These are phyloP conservation scores for Eulemur rufifrons DNA, from an alignment of 2,113 vertebrate genomes.

Conservation along the genomic window DNA sequence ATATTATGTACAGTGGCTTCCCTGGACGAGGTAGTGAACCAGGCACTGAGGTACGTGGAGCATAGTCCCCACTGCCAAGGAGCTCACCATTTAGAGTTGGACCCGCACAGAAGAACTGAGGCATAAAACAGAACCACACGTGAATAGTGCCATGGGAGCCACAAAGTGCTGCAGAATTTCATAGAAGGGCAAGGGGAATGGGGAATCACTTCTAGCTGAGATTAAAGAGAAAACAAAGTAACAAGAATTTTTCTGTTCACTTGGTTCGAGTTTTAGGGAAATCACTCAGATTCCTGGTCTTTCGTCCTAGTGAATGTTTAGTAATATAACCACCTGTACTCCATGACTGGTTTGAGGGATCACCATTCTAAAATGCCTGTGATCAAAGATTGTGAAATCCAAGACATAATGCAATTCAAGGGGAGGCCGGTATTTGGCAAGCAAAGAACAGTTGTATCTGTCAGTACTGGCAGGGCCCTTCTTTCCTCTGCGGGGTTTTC, in stretches of 20 bases:
- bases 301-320: slow-evolving; percentile 10
- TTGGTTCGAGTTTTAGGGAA: slow-evolving; percentile 30
- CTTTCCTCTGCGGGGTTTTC: background rate
- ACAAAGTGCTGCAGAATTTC: background rate
- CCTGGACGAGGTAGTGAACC: background rate
- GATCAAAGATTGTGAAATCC: slow-evolving; percentile 13
- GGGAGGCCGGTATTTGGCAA: background rate
- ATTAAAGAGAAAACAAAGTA: background rate
- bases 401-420: background rate
- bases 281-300: background rate
- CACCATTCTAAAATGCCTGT: background rate
- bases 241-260: background rate
- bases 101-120: background rate
- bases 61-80: background rate
- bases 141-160: background rate
- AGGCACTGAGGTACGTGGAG: background rate
- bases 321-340: background rate
- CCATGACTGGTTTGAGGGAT: background rate
- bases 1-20: background rate
- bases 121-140: background rate
- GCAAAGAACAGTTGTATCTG: background rate
- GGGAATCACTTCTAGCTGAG: background rate
- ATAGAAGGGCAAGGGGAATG: background rate
- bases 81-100: background rate
- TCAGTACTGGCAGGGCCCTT: background rate